Conservation (phyloP, 2,888 invertebrate genomes). For the Urechis unicinctus region DNA sequence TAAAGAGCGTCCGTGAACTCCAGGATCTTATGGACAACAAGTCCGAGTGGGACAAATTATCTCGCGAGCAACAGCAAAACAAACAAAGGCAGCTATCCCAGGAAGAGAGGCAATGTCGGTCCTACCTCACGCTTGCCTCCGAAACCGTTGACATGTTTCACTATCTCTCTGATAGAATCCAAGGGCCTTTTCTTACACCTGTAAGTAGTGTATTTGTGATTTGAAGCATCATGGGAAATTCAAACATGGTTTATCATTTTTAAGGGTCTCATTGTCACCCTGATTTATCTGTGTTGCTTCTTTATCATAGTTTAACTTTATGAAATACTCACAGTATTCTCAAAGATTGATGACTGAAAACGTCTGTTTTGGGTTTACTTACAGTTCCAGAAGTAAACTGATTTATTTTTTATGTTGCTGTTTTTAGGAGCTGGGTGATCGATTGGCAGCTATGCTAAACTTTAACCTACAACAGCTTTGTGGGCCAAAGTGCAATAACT, state of each 20-base stretch:
- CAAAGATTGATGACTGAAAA: too few relatives aligned
- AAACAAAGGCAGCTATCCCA: slow-evolving; percentile 49
- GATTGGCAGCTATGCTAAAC: slow-evolving; percentile 96
- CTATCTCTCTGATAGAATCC: slow-evolving; percentile 84
- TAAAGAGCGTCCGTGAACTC: slow-evolving; percentile 66
- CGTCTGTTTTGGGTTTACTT: too few relatives aligned
- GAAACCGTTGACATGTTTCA: slow-evolving; percentile 98
- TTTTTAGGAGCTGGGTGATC: slow-evolving; percentile 83
- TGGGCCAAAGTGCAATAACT: slow-evolving; percentile 84
- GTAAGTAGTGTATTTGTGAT: too few relatives aligned
- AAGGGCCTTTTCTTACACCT: slow-evolving; percentile 87
- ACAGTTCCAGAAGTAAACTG: too few relatives aligned
- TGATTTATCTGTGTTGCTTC: too few relatives aligned
- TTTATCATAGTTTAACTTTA: too few relatives aligned
- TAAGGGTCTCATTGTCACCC: too few relatives aligned
- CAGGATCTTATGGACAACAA: slow-evolving; percentile 76
- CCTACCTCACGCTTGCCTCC: slow-evolving; percentile 82
- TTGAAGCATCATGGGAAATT: too few relatives aligned
- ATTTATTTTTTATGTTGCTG: too few relatives aligned
- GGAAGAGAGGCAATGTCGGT: slow-evolving; percentile 53
- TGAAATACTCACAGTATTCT: too few relatives aligned
- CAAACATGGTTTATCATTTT: too few relatives aligned
- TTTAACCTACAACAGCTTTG: slow-evolving; percentile 95
- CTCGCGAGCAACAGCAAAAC: slow-evolving; percentile 44
- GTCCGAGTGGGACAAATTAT: slow-evolving; percentile 62